phyloP scores from a whole-genome alignment of 2,113 vertebrate species.

The Anoplopoma fimbria region DNA sequence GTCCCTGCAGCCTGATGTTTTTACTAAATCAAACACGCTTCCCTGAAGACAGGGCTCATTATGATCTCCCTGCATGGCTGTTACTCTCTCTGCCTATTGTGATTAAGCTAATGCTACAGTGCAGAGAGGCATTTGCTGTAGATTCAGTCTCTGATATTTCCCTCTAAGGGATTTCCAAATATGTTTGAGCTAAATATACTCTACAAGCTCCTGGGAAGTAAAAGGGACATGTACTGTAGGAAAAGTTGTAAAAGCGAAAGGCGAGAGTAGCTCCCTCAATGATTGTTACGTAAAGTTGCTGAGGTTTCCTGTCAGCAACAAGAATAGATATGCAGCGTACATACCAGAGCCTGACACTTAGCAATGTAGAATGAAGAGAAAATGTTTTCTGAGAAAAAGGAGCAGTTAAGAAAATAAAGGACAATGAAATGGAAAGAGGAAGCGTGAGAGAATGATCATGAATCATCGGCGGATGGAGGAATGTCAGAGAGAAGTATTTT shows the following conservation, averaged over 20 bases:
- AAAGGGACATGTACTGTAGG: background rate
- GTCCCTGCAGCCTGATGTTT: background rate
- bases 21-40: background rate
- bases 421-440: background rate
- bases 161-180: constrained; percentile 2
- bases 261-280: background rate
- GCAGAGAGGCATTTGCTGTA: background rate
- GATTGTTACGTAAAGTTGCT: background rate
- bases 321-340: background rate
- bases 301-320: background rate
- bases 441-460: background rate
- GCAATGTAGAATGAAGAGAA: background rate
- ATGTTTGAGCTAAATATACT: constrained; percentile 1
- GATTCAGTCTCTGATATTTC: constrained; percentile 6
- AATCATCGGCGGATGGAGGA: background rate
- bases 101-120: background rate
- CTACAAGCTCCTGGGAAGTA: background rate
- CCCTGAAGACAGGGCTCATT: background rate
- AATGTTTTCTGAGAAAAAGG: background rate
- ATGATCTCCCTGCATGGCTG: background rate
- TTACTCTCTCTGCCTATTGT: background rate
- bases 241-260: background rate
- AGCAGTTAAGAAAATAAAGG: background rate
- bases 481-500: background rate
- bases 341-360: background rate